phyloP scores from a whole-genome alignment of 2,797 vertebrate genomes.

The Tapera naevia region DNA sequence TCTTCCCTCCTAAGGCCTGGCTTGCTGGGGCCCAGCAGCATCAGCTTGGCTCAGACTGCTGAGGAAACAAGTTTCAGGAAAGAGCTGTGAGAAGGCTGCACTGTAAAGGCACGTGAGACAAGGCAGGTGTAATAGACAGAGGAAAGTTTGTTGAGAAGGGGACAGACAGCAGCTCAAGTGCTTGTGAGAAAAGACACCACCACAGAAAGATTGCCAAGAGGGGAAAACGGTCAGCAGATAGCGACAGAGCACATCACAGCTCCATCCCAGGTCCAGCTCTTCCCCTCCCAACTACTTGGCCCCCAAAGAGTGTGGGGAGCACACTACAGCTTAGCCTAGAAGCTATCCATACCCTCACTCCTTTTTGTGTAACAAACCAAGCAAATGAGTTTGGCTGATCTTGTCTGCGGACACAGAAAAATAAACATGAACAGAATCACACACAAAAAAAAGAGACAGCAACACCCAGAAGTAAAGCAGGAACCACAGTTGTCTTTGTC shows the following conservation, averaged over 20 bases:
- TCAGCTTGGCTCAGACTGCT: neutral
- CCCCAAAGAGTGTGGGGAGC: neutral
- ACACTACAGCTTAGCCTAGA: neutral
- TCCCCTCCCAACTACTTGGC: neutral
- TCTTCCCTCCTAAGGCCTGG: neutral
- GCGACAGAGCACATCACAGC: neutral
- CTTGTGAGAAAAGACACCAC: neutral
- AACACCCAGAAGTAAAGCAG: neutral
- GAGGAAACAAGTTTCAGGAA: neutral
- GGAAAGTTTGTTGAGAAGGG: neutral
- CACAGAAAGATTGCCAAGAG: neutral
- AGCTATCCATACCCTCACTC: neutral
- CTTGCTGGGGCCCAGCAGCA: neutral
- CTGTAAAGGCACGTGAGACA: accelerated
- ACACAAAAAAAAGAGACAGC: neutral
- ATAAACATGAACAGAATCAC: neutral
- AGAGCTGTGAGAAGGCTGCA: neutral
- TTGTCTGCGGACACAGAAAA: neutral
- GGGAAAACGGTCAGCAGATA: neutral
- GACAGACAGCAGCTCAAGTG: neutral
- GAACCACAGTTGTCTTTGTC: neutral
- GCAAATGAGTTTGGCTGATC: neutral
- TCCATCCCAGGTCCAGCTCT: too few relatives aligned
- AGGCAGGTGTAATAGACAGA: neutral
- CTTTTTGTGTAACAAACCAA: neutral